Evolutionary conservation across 2,888 invertebrate species (phyloP).

Genomic region (Bellardia pandia): DNA sequence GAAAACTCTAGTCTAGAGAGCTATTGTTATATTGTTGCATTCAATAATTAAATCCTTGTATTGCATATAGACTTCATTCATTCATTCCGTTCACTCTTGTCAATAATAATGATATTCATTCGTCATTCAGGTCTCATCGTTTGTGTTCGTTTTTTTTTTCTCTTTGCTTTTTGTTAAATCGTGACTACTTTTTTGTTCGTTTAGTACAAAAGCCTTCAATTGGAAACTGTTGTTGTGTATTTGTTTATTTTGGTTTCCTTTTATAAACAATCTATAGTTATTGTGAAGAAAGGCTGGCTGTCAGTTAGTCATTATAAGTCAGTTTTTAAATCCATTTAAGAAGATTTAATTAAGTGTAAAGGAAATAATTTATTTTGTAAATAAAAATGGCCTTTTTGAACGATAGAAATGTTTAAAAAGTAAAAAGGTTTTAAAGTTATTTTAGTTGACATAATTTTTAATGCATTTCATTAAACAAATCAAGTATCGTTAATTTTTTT

Average conservation of each 20-base stretch:
- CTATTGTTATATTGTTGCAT: constrained; percentile 70
- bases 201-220: constrained; percentile 36
- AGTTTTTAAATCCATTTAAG: constrained; percentile 21
- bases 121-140: constrained; percentile 60
- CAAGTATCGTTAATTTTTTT: too few relatives aligned
- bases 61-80: constrained; percentile 64
- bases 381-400: constrained; percentile 24
- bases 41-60: constrained; percentile 73
- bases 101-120: constrained; percentile 62
- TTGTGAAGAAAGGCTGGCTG: constrained; percentile 40
- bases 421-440: too few relatives aligned
- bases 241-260: constrained; percentile 7
- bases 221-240: constrained; percentile 54
- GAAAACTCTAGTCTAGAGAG: constrained; percentile 45
- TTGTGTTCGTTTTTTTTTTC: constrained; percentile 22
- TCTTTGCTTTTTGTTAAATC: constrained; percentile 26
- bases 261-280: constrained; percentile 13
- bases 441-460: too few relatives aligned
- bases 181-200: constrained; percentile 56
- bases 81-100: constrained; percentile 35
- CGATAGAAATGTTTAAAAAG: neutral
- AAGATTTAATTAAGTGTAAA: constrained; percentile 58
- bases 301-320: constrained; percentile 1
- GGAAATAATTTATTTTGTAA: constrained; percentile 60
- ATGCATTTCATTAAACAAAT: too few relatives aligned